These are phyloP conservation scores for Spinus pinus DNA, from an alignment of 2,797 vertebrate genomes.

Conservation along the genomic window DNA sequence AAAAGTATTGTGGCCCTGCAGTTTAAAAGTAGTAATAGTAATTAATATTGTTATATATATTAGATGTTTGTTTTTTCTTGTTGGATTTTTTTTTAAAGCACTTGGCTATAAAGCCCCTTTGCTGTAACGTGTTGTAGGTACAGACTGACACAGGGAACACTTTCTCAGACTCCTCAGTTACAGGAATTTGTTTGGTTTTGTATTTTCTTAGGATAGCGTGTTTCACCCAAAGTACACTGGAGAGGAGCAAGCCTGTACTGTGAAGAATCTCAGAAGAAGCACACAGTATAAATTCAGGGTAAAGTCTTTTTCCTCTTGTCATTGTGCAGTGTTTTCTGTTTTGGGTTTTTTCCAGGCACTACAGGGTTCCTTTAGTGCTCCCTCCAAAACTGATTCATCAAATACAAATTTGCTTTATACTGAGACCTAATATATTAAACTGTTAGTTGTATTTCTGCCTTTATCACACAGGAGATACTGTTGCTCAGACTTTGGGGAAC, in stretches of 20 bases:
- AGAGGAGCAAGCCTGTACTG: constrained; percentile 94
- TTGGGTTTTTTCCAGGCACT: background rate
- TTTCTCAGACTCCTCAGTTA: background rate
- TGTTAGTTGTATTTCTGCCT: background rate
- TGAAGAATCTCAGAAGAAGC: constrained; percentile 96
- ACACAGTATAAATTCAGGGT: constrained; percentile 99
- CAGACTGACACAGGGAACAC: background rate
- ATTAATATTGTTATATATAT: background rate
- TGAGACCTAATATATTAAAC: background rate
- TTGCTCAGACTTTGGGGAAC: background rate
- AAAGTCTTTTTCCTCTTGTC: constrained; percentile 46
- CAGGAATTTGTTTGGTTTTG: background rate
- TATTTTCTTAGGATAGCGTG: constrained; percentile 84
- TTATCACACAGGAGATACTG: background rate
- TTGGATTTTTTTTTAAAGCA: background rate
- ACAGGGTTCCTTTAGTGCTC: background rate
- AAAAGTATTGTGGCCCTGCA: background rate
- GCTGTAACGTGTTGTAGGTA: background rate
- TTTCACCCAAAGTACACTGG: constrained; percentile 98
- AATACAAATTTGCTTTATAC: background rate
- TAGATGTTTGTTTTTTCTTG: background rate
- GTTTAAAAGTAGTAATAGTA: background rate
- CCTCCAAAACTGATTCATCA: background rate
- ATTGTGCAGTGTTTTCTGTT: background rate
- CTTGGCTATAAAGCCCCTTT: background rate